These are phyloP conservation scores for Aphrocallistes beatrix DNA, from an alignment of 37 sponge, comb jelly and placozoan genomes.

Conservation along the genomic window DNA sequence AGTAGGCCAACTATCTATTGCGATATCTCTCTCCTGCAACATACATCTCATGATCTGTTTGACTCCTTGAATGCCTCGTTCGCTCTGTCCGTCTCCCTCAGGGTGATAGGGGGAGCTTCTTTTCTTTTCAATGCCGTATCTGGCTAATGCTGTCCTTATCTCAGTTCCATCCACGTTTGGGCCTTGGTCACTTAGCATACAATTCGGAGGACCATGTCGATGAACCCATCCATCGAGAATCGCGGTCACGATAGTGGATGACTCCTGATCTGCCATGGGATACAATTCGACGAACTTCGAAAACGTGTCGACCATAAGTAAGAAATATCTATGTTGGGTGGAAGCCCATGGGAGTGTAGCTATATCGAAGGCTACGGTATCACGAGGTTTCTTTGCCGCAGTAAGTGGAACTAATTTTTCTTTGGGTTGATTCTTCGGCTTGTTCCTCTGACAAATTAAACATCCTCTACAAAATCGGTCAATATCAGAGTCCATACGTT, in stretches of 20 bases:
- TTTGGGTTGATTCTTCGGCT: not conserved
- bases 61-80: not conserved
- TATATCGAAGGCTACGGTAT: not conserved
- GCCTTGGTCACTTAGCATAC: not conserved
- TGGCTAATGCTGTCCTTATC: not conserved
- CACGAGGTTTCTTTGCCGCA: not conserved
- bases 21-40: not conserved
- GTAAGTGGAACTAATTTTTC: not conserved
- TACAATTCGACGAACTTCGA: not conserved
- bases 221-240: slow-evolving; percentile 12
- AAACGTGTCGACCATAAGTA: not conserved
- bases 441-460: not conserved
- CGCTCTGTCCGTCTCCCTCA: slow-evolving; percentile 1
- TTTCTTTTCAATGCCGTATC: not conserved
- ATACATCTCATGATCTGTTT: not conserved
- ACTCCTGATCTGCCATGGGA: not conserved
- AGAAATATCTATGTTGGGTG: not conserved
- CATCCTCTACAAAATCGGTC: not conserved
- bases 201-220: not conserved
- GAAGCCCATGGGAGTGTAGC: not conserved
- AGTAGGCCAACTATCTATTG: not conserved
- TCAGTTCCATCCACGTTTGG: slow-evolving; percentile 1
- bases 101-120: slow-evolving; percentile 1
- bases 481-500: not conserved
- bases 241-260: not conserved